Conservation (phyloP, 1,140 invertebrate genomes). For the Pissodes strobi region DNA sequence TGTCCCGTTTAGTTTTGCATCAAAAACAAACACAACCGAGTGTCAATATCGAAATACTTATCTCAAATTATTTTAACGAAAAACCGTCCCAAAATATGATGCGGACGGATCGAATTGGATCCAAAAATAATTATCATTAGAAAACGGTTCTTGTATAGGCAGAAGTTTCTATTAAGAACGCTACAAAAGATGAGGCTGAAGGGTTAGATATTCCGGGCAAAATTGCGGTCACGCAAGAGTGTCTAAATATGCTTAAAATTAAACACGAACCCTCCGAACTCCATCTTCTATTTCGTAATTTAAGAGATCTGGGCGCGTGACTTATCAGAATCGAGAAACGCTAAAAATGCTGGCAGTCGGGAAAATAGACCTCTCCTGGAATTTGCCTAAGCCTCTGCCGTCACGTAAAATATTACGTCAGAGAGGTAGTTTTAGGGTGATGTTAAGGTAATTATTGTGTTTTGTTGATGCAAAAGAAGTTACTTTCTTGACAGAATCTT, state of each 20-base stretch:
- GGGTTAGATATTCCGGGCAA: too few species aligned
- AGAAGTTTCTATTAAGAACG: too few species aligned
- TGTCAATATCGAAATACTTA: too few species aligned
- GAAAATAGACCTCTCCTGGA: slow-evolving; percentile 6
- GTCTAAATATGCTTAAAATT: slow-evolving; percentile 14
- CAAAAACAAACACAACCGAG: too few species aligned
- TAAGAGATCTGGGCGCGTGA: slow-evolving; percentile 7
- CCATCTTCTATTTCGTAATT: slow-evolving; percentile 13
- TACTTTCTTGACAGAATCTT: neutral
- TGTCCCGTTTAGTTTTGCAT: too few species aligned
- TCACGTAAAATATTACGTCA: slow-evolving; percentile 14
- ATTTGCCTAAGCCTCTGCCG: neutral
- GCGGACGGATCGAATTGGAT: too few species aligned
- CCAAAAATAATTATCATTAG: too few species aligned
- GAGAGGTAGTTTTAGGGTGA: too few species aligned
- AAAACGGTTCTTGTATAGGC: too few species aligned
- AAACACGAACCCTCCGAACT: slow-evolving; percentile 11
- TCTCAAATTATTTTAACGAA: too few species aligned
- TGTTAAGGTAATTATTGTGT: neutral
- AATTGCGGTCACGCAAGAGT: neutral
- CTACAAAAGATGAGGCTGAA: too few species aligned
- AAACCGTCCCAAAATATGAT: too few species aligned
- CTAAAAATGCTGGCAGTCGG: neutral
- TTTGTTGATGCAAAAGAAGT: neutral
- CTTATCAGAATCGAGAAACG: slow-evolving; percentile 11